These are phyloP conservation scores for Megaleporinus macrocephalus DNA, from an alignment of 2,113 vertebrate genomes.

Conservation along the genomic window DNA sequence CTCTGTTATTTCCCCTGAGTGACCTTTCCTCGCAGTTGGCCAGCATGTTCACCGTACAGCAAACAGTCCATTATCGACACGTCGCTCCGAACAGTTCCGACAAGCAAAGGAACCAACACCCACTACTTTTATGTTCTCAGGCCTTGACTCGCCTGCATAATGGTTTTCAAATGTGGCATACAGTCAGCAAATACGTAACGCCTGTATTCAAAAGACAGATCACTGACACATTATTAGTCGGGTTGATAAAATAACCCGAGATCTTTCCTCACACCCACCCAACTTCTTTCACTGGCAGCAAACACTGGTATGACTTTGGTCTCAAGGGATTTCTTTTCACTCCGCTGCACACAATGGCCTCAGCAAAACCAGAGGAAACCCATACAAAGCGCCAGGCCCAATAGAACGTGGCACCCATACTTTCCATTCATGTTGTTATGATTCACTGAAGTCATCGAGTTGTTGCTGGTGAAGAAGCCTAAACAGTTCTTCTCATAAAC, in stretches of 20 bases:
- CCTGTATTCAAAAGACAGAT: slow-evolving; percentile 46
- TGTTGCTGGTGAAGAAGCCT: slow-evolving; percentile 4
- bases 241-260: slow-evolving; percentile 45
- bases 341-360: slow-evolving; percentile 41
- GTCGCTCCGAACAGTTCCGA: slow-evolving; percentile 41
- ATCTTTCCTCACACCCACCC: slow-evolving; percentile 35
- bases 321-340: slow-evolving; percentile 47
- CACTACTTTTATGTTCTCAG: slow-evolving; percentile 37
- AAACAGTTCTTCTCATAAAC: background rate
- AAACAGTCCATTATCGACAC: slow-evolving; percentile 52
- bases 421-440: slow-evolving; percentile 40
- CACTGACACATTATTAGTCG: slow-evolving; percentile 9
- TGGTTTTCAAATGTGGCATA: slow-evolving; percentile 61
- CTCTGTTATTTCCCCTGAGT: slow-evolving; percentile 35
- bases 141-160: slow-evolving; percentile 56
- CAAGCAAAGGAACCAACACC: slow-evolving; percentile 48
- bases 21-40: slow-evolving; percentile 48
- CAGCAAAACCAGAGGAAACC: slow-evolving; percentile 34
- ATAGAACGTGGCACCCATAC: slow-evolving; percentile 25
- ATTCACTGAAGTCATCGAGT: slow-evolving; percentile 28
- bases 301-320: slow-evolving; percentile 35
- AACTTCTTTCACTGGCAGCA: slow-evolving; percentile 34
- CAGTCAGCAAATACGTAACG: background rate
- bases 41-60: slow-evolving; percentile 18
- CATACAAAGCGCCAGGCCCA: slow-evolving; percentile 28